phyloP scores from a whole-genome alignment of 2,113 vertebrate genomes.

The Petromus typicus region DNA sequence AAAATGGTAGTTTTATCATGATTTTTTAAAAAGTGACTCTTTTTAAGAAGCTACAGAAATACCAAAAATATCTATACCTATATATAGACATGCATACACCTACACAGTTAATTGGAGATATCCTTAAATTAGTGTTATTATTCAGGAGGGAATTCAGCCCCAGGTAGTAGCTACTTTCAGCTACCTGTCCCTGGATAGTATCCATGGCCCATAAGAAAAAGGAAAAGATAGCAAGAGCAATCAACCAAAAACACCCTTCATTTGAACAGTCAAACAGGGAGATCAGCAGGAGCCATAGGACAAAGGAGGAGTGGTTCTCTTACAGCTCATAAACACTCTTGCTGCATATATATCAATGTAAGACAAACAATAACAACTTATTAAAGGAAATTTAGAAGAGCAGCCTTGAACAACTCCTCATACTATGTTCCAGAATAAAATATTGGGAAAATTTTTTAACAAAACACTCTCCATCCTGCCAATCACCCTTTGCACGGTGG shows the following conservation, averaged over 20 bases:
- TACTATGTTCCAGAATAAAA: background rate
- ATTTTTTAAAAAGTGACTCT: background rate
- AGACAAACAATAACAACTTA: conserved; percentile 32
- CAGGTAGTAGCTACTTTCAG: background rate
- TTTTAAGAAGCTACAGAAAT: conserved; percentile 33
- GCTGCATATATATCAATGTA: conserved; percentile 37
- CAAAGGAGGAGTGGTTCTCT: background rate
- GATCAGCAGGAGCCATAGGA: background rate
- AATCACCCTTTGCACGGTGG: background rate
- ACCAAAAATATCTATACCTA: background rate
- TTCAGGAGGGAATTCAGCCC: background rate
- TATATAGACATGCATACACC: background rate
- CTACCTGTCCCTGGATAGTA: background rate
- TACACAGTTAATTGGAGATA: background rate
- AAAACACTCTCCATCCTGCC: background rate
- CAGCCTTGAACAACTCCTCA: background rate
- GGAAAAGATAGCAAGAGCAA: background rate
- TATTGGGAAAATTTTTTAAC: conserved; percentile 22
- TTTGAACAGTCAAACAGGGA: conserved; percentile 14
- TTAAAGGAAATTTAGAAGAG: conserved; percentile 36
- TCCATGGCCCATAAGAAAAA: background rate
- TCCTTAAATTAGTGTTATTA: background rate
- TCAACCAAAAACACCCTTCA: background rate
- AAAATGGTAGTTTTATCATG: background rate
- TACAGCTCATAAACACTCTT: conserved; percentile 10